Conservation (phyloP, 1,140 invertebrate genomes). For the Ctenoplectra terminalis region DNA sequence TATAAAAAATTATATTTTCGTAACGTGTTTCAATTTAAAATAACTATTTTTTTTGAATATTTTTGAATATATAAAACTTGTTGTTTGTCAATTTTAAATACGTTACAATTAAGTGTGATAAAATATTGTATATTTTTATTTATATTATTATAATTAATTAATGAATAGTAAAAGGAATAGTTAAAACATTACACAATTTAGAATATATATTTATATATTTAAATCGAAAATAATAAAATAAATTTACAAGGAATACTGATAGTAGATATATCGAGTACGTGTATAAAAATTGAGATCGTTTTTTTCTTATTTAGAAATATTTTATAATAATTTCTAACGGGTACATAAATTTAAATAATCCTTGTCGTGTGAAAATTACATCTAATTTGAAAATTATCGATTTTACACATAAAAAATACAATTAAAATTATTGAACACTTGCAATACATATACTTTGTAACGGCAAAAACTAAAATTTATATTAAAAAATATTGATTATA, state of each 20-base stretch:
- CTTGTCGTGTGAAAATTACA: not conserved
- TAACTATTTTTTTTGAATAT: too few relatives aligned
- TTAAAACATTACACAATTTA: not conserved
- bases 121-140: not conserved
- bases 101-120: too few relatives aligned
- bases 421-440: not conserved
- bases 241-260: conserved; percentile 16
- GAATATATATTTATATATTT: not conserved
- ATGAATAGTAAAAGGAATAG: not conserved
- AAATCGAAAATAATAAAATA: conserved; percentile 3
- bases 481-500: not conserved
- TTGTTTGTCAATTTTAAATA: too few relatives aligned
- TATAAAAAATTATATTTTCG: not conserved
- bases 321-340: not conserved
- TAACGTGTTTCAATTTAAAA: too few relatives aligned
- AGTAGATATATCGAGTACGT: not conserved
- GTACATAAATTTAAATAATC: not conserved
- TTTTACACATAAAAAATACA: not conserved
- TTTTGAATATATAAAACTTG: too few relatives aligned
- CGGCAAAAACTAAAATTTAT: not conserved
- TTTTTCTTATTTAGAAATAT: not conserved
- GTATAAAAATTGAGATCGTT: conserved; percentile 11
- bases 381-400: not conserved
- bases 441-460: not conserved
- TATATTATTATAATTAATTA: not conserved